Conservation (phyloP, 2,888 invertebrate species). For the Sericinus montela region DNA sequence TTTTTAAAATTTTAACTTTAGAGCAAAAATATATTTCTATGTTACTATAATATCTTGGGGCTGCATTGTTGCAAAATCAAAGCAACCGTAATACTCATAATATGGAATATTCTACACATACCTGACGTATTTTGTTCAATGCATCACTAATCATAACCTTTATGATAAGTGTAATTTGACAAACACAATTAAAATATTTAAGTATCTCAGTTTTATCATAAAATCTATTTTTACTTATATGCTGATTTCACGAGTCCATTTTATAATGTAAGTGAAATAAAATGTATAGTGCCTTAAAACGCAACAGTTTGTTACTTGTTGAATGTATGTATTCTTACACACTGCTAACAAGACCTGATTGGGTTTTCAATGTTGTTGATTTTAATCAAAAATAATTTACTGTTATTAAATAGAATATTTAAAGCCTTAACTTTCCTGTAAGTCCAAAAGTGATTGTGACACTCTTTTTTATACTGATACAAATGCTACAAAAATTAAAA, state of each 20-base stretch:
- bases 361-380: background rate
- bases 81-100: conserved; percentile 12
- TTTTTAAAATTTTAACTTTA: conserved; percentile 11
- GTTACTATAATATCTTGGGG: background rate
- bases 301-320: background rate
- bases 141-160: conserved; percentile 1
- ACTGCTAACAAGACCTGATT: background rate
- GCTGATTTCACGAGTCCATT: background rate
- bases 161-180: too few species aligned
- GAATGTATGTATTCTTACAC: background rate
- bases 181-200: background rate
- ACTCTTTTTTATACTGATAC: too few species aligned
- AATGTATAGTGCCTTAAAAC: conserved; percentile 13
- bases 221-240: background rate
- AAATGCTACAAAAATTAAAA: too few species aligned
- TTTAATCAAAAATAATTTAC: background rate
- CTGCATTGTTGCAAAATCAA: conserved; percentile 5
- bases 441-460: too few species aligned
- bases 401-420: conserved; percentile 8
- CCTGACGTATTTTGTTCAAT: background rate
- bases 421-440: background rate
- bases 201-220: conserved; percentile 1
- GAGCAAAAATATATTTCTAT: conserved; percentile 10
- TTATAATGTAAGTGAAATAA: background rate
- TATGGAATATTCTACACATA: background rate